Base-by-base conservation (phyloP, 1,140 invertebrate genomes). In the Caerostris extrusa region DNA sequence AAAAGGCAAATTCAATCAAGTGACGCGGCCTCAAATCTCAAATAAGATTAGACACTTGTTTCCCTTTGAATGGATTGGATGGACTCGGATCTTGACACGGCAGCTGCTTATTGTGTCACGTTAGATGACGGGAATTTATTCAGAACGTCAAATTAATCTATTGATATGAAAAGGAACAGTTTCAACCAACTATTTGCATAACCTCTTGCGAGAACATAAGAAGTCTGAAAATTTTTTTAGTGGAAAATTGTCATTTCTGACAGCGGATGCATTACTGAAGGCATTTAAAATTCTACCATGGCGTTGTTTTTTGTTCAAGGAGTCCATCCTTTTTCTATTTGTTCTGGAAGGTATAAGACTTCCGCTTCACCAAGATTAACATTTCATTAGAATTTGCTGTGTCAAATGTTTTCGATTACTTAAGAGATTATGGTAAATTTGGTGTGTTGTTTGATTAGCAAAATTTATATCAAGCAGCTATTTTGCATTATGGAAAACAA, bases 161-260 rank as follows among this genome's bases (percentile, higher is more conserved):
- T 53, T 8, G 53, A 3, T 7, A 34, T 8, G 34, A 19, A 5
- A 53, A n/a, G n/a, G 8, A 50, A 12, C 34, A 77, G 10, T 77
- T 14, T 50, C 10, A 53, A 12, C 34, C 19, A 77, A 77, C 71
- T 77, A 77, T 77, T 77, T 77, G 71, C 71, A 77, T 77, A 77
- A 77, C 12, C 8, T 10, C 10, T 77, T 53, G 34, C 71, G 10
- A 53, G 34, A 12, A 64, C 61, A 64, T 34, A 8, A 34, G 34
- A 8, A 12, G 53, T 3, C 34, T 3, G 19, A 77, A 77, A 77
- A 34, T 12, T 50, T 53, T 77, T 53, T 12, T 77, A 50, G 5
- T 34, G 12, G 71, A 3, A 12, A 53, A 50, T 34, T 34, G 34
- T 34, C 34, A 34, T 34, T 34, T 34, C 2, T 34, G 34, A 2